Base-by-base conservation (phyloP, 2,113 vertebrate species). In the Leiothrix lutea region DNA sequence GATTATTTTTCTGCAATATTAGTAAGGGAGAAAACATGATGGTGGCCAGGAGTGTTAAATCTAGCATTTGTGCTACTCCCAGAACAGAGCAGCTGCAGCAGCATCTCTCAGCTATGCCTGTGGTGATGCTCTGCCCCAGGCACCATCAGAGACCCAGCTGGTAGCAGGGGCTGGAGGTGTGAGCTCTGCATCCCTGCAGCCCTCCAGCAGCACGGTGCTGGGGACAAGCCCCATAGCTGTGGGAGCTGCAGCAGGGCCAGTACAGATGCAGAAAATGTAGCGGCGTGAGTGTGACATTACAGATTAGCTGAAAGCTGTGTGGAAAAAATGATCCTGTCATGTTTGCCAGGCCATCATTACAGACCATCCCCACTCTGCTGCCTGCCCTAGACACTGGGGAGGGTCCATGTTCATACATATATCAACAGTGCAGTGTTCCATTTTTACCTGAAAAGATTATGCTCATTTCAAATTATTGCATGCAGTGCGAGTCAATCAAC, bases 391-490 rank as follows among this genome's bases (percentile, higher is more conserved):
- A 86, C 96, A 58, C 28, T 36, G 77, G 77, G 94, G 57, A 96
- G 61, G 88, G 61, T 31, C 82, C 53, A 2, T 8, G 11, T 9
- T 57, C 50, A 16, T 28, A 38, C 71, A 28, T 8, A 26, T 10
- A 78, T 53, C 83, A 75, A 54, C 47, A 79, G 36, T 2, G 66
- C 42, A 38, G 28, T 53, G n/a, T 12, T 92, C 92, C 66, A 45
- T 54, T 82, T 84, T 64, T 45, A 80, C 86, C 62, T 84, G 53
- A 80, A 83, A 92, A 93, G 77, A 77, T n/a, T 81, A 97, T 40
- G n/a, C 56, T 90, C 40, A 91, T 95, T 96, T 92, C 64, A 91
- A 80, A 88, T 94, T 40, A 94, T 73, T 91, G 91, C 95, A 90
- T 88, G 94, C 40, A 66, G 70, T 90, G 86, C 14, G n/a, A 89